Evolutionary conservation across 2,888 invertebrate species (phyloP), one percentile per base, ranked within the genome.

Genomic region (Protodeltote pygarga): DNA sequence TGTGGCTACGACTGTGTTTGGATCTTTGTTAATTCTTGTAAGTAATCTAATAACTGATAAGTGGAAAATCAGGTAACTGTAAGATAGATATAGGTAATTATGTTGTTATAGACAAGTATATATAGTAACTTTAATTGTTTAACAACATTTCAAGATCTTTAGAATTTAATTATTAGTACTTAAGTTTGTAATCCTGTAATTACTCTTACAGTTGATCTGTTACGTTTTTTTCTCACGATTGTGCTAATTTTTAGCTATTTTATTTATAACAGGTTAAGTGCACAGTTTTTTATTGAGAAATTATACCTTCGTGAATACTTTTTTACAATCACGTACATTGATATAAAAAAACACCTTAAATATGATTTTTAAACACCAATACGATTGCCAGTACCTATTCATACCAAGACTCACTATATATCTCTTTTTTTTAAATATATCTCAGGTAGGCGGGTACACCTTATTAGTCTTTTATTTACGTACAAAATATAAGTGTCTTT

Each of bases 281-380:
- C 3, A 9, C 10, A 6, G n/a, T 10, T 10, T 20, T 4, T 4
- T 33, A 31, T 19, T 17, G 6, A n/a, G 28, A 29, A n/a, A 40
- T 14, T 14, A 20, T 14, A 13, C 2, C 5, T n/a, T 42, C 34
- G 15, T 4, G 10, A 41, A 50, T 31, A 40, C 33, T 33, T 55
- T 55, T 41, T 35, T 5, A 23, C 28, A 45, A 62, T 62, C 28
- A 45, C 4, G 15, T 32, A 25, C 13, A 11, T 38, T 27, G 24
- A 38, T 24, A 25, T n/a, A n/a, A n/a, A n/a, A n/a, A 34, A 31
- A 11, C 11, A 9, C 20, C 14, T 25, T 34, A 37, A 39, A 17
- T 25, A 24, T n/a, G 10, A n/a, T n/a, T n/a, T n/a, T n/a, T n/a
- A n/a, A n/a, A n/a, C n/a, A n/a, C n/a, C n/a, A n/a, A n/a, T n/a